Conservation (phyloP, 2,113 vertebrate genomes). For the Upupa epops region DNA sequence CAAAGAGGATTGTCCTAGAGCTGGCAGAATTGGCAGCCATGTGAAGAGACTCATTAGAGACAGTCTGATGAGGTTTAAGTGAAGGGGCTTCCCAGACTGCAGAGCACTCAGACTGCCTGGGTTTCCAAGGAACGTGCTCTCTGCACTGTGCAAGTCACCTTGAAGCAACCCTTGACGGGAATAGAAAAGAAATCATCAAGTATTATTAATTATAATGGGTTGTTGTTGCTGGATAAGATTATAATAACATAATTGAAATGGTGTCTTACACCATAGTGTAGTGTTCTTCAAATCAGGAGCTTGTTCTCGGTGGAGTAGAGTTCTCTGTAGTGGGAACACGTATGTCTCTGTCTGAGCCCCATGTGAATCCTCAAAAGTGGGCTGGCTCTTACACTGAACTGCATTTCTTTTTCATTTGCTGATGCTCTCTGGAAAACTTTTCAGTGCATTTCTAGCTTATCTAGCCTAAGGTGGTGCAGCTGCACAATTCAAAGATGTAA, state of each 20-base stretch:
- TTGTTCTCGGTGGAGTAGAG: background rate
- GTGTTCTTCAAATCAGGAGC: slow-evolving; percentile 4
- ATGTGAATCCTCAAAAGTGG: background rate
- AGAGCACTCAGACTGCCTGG: background rate
- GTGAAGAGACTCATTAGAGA: background rate
- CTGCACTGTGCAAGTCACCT: background rate
- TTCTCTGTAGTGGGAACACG: background rate
- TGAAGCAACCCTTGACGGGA: slow-evolving; percentile 28
- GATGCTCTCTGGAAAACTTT: background rate
- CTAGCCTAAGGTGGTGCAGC: background rate
- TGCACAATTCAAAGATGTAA: background rate
- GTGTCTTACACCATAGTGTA: background rate
- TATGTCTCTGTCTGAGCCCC: background rate
- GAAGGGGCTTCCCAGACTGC: background rate
- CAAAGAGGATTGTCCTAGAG: background rate
- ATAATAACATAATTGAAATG: slow-evolving; percentile 36
- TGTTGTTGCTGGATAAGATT: slow-evolving; percentile 47
- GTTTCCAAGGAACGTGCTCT: background rate
- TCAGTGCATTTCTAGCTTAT: background rate
- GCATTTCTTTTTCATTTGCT: background rate
- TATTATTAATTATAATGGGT: slow-evolving; percentile 54
- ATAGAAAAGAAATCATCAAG: slow-evolving; percentile 33
- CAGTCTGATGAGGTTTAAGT: background rate
- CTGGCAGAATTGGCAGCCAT: background rate
- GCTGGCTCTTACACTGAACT: background rate